Evolutionary conservation across 2,113 vertebrate species (phyloP), one percentile per base, ranked within the genome.

Genomic region (Nyctereutes procyonoides): DNA sequence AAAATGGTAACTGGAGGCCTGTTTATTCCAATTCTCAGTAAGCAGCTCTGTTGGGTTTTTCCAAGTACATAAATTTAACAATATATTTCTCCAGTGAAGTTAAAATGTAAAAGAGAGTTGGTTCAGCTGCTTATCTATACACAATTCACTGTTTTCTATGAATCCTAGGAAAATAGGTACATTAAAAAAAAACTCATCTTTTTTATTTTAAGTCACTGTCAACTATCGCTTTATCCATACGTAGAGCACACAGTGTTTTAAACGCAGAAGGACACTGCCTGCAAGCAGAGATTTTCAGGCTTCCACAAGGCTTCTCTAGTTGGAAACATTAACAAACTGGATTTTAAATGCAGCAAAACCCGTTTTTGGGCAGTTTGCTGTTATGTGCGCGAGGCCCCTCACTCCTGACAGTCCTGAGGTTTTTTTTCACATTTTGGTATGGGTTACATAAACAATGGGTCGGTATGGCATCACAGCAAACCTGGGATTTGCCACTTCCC

Each of bases 31-130:
- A 48, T 82, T 98, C 98, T 63, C 97, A 86, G 97, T 43, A 62
- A 88, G 76, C 83, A 74, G 56, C 94, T 69, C 82, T 38, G 88
- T 5, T 74, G 84, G 76, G 76, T 20, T 94, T 88, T 91, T 94
- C 96, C 93, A 94, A 94, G 97, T 96, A 89, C 48, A 82, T 24
- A 3, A 97, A 98, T 97, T 93, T 95, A 98, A 85, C 87, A 84
- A 86, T 96, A 56, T 38, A 83, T 95, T 95, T 94, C 96, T 96
- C 97, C 95, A 90, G 96, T 69, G 97, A 97, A 95, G 95, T 35
- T 32, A 93, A 98, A 97, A 97, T 0, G 17, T 28, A 65, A 86
- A 97, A 93, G 56, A 92, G 67, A 62, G 16, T 90, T 43, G 58
- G 35, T 74, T 74, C 97, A n/a, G 97, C 95, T 26, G 58, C 73